Conservation (phyloP, 2,797 vertebrate genomes). For the Setipinna tenuifilis region DNA sequence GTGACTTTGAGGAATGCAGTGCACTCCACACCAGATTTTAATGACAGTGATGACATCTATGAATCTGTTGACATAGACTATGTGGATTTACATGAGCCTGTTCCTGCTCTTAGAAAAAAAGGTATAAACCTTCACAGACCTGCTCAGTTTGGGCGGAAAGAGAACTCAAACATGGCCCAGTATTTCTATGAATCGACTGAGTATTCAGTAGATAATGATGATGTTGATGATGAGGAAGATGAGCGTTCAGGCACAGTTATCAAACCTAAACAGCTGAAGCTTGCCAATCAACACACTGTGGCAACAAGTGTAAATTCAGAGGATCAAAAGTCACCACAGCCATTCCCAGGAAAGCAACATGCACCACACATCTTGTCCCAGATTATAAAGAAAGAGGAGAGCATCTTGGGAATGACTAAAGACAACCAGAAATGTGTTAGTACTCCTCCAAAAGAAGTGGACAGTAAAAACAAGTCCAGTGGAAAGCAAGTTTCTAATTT, state of each 20-base stretch:
- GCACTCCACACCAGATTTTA: background rate
- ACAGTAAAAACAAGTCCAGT: constrained; percentile 34
- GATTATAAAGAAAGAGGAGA: background rate
- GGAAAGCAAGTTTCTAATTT: constrained; percentile 60
- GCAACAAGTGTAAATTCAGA: constrained; percentile 36
- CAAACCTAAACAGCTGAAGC: constrained; percentile 69
- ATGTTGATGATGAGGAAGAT: background rate
- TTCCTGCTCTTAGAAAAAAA: background rate
- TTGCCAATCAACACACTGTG: constrained; percentile 56
- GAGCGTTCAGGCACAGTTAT: constrained; percentile 51
- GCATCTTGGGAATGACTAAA: background rate
- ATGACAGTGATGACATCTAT: background rate
- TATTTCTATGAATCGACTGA: background rate
- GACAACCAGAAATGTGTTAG: background rate
- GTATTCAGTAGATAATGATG: background rate
- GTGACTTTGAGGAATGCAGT: background rate
- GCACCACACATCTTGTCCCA: background rate
- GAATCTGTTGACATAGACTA: background rate
- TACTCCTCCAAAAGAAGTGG: constrained; percentile 47
- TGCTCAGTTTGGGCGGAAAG: background rate
- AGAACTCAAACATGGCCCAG: background rate
- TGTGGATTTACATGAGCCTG: background rate
- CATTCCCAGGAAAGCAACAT: background rate
- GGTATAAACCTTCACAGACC: background rate
- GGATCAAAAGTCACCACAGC: background rate